phyloP scores from a whole-genome alignment of 2,113 vertebrate genomes.

The Nesospiza acunhae region DNA sequence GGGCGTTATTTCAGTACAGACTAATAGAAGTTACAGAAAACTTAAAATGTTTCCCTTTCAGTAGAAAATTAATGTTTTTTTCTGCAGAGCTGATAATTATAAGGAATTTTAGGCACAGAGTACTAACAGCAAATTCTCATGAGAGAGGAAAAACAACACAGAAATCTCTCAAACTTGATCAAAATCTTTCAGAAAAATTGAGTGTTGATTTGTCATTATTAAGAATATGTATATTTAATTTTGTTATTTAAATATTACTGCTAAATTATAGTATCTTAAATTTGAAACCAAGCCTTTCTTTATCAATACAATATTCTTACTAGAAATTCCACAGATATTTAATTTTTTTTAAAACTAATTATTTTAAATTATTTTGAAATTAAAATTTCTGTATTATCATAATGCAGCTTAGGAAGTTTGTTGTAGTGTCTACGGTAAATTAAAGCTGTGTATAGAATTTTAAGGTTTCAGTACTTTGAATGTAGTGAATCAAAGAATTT shows the following conservation, averaged over 20 bases:
- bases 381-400: neutral
- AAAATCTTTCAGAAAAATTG: slow-evolving; percentile 3
- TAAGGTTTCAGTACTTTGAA: neutral
- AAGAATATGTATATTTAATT: neutral
- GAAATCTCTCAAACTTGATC: neutral
- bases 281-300: slow-evolving; percentile 25
- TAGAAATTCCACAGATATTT: neutral
- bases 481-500: neutral
- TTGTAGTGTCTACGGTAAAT: slow-evolving; percentile 4
- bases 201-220: neutral
- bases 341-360: neutral
- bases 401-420: slow-evolving; percentile 16
- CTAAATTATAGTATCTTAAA: neutral
- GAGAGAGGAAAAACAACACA: neutral
- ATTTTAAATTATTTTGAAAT: neutral
- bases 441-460: neutral
- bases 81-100: neutral
- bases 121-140: neutral
- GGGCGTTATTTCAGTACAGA: neutral
- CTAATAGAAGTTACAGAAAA: neutral
- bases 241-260: slow-evolving; percentile 38
- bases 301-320: neutral
- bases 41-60: neutral
- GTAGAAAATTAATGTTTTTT: neutral
- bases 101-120: neutral